Conservation (phyloP, 2,113 vertebrate genomes). For the Nannospalax galili region DNA sequence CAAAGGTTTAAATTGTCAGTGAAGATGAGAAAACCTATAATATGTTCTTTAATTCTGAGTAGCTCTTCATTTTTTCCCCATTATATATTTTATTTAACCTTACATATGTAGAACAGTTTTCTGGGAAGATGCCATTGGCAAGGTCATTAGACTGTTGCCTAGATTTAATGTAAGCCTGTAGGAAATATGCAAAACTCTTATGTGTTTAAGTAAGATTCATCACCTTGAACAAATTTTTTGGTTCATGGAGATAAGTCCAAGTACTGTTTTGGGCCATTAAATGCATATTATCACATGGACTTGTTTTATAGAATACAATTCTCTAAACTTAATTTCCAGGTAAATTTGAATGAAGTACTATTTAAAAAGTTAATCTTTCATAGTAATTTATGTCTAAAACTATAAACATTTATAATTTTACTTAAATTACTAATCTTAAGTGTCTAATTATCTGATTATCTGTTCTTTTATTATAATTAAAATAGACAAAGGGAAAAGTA, state of each 20-base stretch:
- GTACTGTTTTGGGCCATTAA: constrained; percentile 53
- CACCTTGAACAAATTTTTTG: constrained; percentile 78
- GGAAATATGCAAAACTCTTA: constrained; percentile 72
- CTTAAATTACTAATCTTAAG: too few relatives aligned
- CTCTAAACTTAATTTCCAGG: constrained; percentile 49
- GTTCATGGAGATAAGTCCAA: constrained; percentile 72
- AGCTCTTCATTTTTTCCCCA: constrained; percentile 64
- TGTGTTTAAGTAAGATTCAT: constrained; percentile 68
- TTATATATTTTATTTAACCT: constrained; percentile 82
- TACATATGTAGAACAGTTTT: constrained; percentile 81
- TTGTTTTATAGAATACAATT: constrained; percentile 49
- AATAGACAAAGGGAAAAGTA: constrained; percentile 69
- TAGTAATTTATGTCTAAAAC: constrained; percentile 71
- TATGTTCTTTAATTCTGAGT: constrained; percentile 72
- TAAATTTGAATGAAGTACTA: constrained; percentile 64
- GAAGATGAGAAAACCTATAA: constrained; percentile 73
- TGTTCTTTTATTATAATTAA: constrained; percentile 49
- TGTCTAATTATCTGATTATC: constrained; percentile 74
- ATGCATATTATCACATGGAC: constrained; percentile 25
- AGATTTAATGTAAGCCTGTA: constrained; percentile 74
- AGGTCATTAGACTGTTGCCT: constrained; percentile 78
- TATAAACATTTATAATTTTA: constrained; percentile 50
- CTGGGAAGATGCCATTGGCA: constrained; percentile 79
- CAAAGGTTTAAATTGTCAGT: constrained; percentile 74
- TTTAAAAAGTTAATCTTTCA: constrained; percentile 65